Evolutionary conservation across 64 coral and sea anemone genomes (phyloP).

Genomic region (Anthopleura sola): DNA sequence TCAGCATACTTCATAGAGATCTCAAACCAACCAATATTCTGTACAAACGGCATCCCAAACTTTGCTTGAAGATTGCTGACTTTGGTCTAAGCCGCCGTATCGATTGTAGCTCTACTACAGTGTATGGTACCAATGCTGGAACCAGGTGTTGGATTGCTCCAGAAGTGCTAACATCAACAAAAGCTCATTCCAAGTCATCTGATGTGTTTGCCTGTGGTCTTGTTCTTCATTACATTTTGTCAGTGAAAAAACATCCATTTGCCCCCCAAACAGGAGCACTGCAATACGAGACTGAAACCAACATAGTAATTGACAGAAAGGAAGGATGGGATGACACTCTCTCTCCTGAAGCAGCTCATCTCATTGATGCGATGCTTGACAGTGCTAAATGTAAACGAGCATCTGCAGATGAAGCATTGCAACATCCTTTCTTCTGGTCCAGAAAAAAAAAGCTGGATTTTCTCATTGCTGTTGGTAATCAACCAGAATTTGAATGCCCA

Average conservation of each 20-base stretch:
- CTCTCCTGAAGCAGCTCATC: constrained; percentile 32
- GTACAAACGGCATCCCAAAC: neutral
- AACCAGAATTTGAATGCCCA: neutral
- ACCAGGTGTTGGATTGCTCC: constrained; percentile 68
- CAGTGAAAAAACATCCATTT: constrained; percentile 38
- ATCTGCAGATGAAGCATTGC: constrained; percentile 8
- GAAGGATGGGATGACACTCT: constrained; percentile 15
- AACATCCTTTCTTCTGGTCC: constrained; percentile 55
- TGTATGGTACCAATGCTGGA: neutral
- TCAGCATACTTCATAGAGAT: constrained; percentile 46
- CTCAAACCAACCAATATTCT: constrained; percentile 70
- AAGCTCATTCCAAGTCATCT: constrained; percentile 6
- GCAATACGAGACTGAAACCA: neutral
- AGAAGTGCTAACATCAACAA: constrained; percentile 2
- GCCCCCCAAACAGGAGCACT: no score
- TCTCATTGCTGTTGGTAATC: neutral
- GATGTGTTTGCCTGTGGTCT: constrained; percentile 66
- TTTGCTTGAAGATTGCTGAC: constrained; percentile 47
- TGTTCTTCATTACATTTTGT: constrained; percentile 48
- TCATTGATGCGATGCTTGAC: constrained; percentile 21
- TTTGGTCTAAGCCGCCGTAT: constrained; percentile 54
- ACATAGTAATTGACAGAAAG: neutral
- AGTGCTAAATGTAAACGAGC: constrained; percentile 7
- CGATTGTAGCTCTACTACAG: constrained; percentile 2
- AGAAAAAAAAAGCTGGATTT: constrained; percentile 34